Evolutionary conservation across 1,140 invertebrate genomes (phyloP).

Genomic region (Brachionus rubens): DNA sequence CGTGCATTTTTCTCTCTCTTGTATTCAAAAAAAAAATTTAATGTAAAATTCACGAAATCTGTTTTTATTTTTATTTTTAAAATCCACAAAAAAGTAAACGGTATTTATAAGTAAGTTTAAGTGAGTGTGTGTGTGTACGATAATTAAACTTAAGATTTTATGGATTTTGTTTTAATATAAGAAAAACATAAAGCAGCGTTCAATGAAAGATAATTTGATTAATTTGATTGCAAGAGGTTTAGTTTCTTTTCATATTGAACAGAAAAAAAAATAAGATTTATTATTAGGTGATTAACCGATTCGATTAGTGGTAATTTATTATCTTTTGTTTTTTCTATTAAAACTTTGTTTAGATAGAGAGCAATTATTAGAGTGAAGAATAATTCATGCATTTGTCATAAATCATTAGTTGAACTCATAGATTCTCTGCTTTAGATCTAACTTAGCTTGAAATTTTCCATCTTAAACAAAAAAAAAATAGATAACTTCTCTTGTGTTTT

Average conservation of each 20-base stretch:
- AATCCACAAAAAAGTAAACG: too few relatives aligned
- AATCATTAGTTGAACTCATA: constrained; percentile 14
- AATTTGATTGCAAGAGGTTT: constrained; percentile 16
- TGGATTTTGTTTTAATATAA: constrained; percentile 13
- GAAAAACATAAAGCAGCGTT: constrained; percentile 26
- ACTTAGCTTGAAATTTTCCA: constrained; percentile 12
- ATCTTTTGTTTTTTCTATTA: constrained; percentile 28
- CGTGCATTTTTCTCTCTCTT: neutral
- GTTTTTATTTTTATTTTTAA: too few relatives aligned
- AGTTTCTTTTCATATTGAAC: neutral
- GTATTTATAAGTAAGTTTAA: constrained; percentile 25
- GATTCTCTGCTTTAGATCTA: constrained; percentile 8
- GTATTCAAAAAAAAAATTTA: too few relatives aligned
- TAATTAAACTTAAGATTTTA: constrained; percentile 13
- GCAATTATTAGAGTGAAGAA: constrained; percentile 11
- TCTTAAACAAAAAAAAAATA: constrained; percentile 7
- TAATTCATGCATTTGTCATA: constrained; percentile 27
- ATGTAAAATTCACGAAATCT: too few relatives aligned
- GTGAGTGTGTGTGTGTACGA: too few relatives aligned
- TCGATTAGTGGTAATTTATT: constrained; percentile 28
- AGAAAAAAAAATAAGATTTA: neutral
- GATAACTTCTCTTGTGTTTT: constrained; percentile 9
- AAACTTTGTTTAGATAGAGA: neutral
- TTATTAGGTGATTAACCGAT: constrained; percentile 13
- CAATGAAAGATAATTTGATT: constrained; percentile 22